These are phyloP conservation scores for Oxyteleia sp. DNA, from an alignment of 2,888 invertebrate species.

Conservation along the genomic window DNA sequence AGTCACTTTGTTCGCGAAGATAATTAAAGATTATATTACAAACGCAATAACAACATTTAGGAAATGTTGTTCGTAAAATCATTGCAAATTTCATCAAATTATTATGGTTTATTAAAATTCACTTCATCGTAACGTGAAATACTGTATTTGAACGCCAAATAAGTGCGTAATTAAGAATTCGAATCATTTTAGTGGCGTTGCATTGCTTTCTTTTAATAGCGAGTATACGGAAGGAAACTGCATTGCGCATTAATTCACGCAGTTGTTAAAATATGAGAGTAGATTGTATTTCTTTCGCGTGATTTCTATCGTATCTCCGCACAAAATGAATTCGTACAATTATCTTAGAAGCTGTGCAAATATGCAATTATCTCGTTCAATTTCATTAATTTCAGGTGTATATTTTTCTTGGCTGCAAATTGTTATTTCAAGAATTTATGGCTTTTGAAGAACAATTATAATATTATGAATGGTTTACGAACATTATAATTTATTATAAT, in stretches of 20 bases:
- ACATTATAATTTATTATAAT: no score
- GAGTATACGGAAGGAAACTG: conserved; percentile 59
- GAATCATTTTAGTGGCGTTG: conserved; percentile 40
- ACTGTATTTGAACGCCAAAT: conserved; percentile 30
- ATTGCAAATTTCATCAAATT: neutral
- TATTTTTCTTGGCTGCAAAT: neutral
- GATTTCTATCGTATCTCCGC: conserved; percentile 53
- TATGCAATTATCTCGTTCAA: conserved; percentile 32
- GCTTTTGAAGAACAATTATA: no score
- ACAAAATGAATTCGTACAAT: conserved; percentile 49
- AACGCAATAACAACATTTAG: neutral
- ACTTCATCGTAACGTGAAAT: conserved; percentile 10
- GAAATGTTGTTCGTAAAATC: neutral
- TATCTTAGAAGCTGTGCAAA: conserved; percentile 46
- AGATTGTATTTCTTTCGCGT: conserved; percentile 50
- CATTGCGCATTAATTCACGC: conserved; percentile 35
- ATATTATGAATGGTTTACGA: no score
- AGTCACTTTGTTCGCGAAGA: conserved; percentile 3
- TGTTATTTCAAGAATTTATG: no score
- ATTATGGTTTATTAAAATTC: conserved; percentile 14
- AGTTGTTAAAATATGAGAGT: conserved; percentile 53
- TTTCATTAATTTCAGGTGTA: neutral
- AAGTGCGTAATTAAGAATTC: conserved; percentile 42
- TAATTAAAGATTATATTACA: conserved; percentile 8
- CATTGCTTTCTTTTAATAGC: conserved; percentile 57